A percentile compares a stretch with the other conserved stretches of the same genome.
Evolutionary conservation across 2,113 vertebrate species (phyloP).

Genomic region (Trichechus manatus): DNA sequence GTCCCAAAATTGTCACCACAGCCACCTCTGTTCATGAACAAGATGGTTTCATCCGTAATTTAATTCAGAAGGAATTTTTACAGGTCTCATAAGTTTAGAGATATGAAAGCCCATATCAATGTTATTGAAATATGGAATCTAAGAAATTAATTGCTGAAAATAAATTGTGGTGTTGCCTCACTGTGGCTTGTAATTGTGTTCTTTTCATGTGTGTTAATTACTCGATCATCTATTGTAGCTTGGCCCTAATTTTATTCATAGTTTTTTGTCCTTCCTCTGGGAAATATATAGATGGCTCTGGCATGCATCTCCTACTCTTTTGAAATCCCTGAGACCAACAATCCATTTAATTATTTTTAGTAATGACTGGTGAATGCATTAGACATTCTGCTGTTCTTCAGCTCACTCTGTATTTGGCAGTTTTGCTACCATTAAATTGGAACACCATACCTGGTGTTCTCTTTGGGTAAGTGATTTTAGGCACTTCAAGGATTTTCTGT

Average conservation of each 20-base stretch:
- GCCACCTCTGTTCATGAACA: neutral
- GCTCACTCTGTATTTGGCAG: neutral
- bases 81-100: neutral
- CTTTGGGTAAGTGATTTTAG: neutral
- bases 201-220: constrained; percentile 75
- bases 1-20: neutral
- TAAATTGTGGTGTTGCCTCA: constrained; percentile 22
- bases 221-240: constrained; percentile 65
- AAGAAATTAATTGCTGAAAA: constrained; percentile 64
- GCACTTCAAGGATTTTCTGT: neutral
- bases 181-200: constrained; percentile 50
- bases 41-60: constrained; percentile 30
- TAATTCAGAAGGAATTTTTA: constrained; percentile 55
- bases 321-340: constrained; percentile 67
- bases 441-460: neutral
- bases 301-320: constrained; percentile 55
- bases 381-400: constrained; percentile 25
- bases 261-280: constrained; percentile 69
- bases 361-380: constrained; percentile 68
- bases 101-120: neutral
- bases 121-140: constrained; percentile 67
- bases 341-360: constrained; percentile 78
- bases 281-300: constrained; percentile 61
- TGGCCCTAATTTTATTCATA: constrained; percentile 80
- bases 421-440: neutral